These are phyloP conservation scores for Alouatta palliata DNA, from an alignment of 2,113 vertebrate species.

Conservation along the genomic window DNA sequence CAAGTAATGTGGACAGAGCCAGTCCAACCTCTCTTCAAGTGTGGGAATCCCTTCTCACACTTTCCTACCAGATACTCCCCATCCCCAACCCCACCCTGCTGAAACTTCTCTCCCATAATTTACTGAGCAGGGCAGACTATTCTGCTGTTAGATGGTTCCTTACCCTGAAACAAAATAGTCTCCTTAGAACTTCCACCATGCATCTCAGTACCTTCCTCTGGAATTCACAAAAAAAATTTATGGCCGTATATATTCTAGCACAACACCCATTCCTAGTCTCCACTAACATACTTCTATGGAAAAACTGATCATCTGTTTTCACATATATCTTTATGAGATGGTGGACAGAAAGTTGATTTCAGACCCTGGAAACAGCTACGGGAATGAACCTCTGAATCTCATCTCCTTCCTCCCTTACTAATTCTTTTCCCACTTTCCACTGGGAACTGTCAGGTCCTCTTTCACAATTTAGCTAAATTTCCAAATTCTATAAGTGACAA, in stretches of 20 bases:
- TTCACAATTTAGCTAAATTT: slow-evolving; percentile 10
- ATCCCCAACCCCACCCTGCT: neutral
- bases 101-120: neutral
- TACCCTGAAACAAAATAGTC: neutral
- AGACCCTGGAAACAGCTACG: neutral
- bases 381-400: neutral
- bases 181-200: neutral
- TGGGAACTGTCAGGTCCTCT: neutral
- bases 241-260: neutral
- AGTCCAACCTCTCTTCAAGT: neutral
- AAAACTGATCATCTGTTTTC: neutral
- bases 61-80: neutral
- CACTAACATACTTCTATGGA: neutral
- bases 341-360: neutral
- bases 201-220: neutral
- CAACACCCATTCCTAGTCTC: neutral
- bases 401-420: neutral
- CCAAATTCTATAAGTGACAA: neutral
- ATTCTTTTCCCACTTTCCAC: neutral
- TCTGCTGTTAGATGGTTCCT: neutral
- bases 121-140: neutral
- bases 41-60: neutral
- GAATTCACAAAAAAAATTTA: neutral
- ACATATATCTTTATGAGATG: neutral
- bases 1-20: neutral